These are phyloP conservation scores for Megastigmus dorsalis DNA, from an alignment of 2,888 invertebrate genomes.

Conservation along the genomic window DNA sequence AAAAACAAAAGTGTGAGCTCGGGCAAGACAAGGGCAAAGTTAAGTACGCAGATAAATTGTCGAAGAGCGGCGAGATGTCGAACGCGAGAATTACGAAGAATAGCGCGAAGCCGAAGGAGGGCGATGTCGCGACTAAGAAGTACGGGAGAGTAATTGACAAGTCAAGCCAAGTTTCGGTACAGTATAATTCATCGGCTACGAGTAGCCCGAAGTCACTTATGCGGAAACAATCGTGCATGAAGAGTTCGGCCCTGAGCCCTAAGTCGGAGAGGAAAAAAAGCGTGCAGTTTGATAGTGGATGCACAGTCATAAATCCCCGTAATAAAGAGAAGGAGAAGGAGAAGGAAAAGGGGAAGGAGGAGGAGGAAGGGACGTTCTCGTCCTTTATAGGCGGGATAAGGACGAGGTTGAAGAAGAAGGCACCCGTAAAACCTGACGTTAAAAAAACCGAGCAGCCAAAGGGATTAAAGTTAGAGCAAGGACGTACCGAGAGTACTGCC, in stretches of 20 bases:
- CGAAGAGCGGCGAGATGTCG: neutral
- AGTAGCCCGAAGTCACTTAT: conserved; percentile 14
- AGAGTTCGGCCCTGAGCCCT: conserved; percentile 55
- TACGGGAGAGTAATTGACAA: neutral
- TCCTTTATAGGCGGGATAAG: conserved; percentile 51
- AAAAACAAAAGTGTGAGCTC: conserved; percentile 31
- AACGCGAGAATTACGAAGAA: neutral
- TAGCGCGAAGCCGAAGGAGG: conserved; percentile 12
- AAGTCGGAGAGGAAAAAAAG: conserved; percentile 62
- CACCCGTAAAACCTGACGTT: conserved; percentile 58
- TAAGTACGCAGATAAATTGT: neutral
- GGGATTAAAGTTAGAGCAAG: conserved; percentile 40
- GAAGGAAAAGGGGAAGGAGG: conserved; percentile 33
- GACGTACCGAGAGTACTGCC: conserved; percentile 27
- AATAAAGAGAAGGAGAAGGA: conserved; percentile 41
- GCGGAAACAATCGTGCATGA: conserved; percentile 59
- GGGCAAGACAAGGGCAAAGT: neutral
- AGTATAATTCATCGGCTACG: conserved; percentile 4
- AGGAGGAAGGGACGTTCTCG: conserved; percentile 46
- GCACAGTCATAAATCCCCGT: conserved; percentile 57
- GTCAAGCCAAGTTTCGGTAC: neutral
- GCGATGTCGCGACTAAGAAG: neutral
- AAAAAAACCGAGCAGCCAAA: conserved; percentile 33
- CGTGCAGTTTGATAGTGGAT: conserved; percentile 65
- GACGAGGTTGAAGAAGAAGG: conserved; percentile 55